phyloP scores from a whole-genome alignment of 1,140 invertebrate genomes.

The Drosophila parabipectinata region DNA sequence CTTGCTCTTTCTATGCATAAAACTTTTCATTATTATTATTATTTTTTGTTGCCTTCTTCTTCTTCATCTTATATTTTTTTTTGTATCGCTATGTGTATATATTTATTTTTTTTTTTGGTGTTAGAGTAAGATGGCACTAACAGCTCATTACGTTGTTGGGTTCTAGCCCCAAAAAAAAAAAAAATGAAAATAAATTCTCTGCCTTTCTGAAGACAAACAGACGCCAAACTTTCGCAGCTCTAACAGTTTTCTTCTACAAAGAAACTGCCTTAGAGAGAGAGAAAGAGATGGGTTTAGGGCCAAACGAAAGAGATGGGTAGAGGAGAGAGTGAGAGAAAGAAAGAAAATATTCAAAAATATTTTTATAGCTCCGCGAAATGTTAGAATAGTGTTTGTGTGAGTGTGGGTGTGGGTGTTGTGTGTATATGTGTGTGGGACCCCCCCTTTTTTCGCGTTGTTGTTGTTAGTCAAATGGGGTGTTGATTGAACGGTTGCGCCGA shows the following conservation, averaged over 20 bases:
- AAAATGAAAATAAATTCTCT: constrained; percentile 6
- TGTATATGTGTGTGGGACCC: neutral
- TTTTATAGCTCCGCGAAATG: constrained; percentile 80
- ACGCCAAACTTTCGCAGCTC: constrained; percentile 55
- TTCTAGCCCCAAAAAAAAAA: constrained; percentile 1
- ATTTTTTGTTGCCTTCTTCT: constrained; percentile 35
- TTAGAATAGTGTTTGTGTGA: constrained; percentile 76
- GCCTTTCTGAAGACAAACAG: constrained; percentile 37
- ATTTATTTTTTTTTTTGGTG: constrained; percentile 9
- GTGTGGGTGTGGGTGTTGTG: neutral
- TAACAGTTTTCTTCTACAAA: constrained; percentile 42
- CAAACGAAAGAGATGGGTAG: constrained; percentile 3
- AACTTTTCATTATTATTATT: constrained; percentile 76
- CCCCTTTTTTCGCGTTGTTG: constrained; percentile 17
- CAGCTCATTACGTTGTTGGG: constrained; percentile 40
- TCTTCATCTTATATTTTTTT: constrained; percentile 12
- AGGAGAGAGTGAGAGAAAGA: constrained; percentile 1
- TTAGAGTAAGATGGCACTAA: constrained; percentile 28
- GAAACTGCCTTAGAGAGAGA: neutral
- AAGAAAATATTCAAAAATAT: constrained; percentile 79
- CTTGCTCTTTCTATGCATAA: constrained; percentile 63
- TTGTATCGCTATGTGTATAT: constrained; percentile 12
- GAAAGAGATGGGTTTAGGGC: neutral
- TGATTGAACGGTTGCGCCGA: constrained; percentile 75
- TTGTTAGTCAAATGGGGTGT: constrained; percentile 79